phyloP scores from a whole-genome alignment of 2,113 vertebrate species.

The Pontoporia blainvillei region DNA sequence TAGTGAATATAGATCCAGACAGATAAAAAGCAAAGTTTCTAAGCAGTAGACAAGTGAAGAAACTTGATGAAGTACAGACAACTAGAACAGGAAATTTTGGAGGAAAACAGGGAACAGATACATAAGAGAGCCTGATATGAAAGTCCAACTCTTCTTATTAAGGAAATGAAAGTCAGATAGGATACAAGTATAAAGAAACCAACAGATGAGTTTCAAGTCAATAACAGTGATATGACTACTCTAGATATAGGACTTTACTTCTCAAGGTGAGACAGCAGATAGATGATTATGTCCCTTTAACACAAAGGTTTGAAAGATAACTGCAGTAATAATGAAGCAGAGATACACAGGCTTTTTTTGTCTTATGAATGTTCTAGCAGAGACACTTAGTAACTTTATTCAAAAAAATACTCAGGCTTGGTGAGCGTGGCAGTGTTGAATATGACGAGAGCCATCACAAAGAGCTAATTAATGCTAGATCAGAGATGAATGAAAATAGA shows the following conservation, averaged over 20 bases:
- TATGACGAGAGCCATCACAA: background rate
- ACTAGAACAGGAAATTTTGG: conserved; percentile 43
- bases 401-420: background rate
- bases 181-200: background rate
- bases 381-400: background rate
- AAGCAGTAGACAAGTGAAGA: background rate
- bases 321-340: background rate
- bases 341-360: background rate
- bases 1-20: conserved; percentile 13
- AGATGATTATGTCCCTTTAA: background rate
- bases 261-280: background rate
- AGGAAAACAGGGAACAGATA: background rate
- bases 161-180: conserved; percentile 45
- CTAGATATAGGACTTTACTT: conserved; percentile 22
- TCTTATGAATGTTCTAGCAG: background rate
- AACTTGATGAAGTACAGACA: background rate
- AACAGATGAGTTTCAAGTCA: background rate
- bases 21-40: background rate
- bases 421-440: background rate
- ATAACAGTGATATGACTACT: background rate
- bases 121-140: background rate
- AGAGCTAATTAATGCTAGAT: background rate
- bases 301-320: background rate
- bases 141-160: background rate
- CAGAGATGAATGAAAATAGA: background rate